These are phyloP conservation scores for Eolophus roseicapilla DNA, from an alignment of 2,113 vertebrate genomes.

Conservation along the genomic window DNA sequence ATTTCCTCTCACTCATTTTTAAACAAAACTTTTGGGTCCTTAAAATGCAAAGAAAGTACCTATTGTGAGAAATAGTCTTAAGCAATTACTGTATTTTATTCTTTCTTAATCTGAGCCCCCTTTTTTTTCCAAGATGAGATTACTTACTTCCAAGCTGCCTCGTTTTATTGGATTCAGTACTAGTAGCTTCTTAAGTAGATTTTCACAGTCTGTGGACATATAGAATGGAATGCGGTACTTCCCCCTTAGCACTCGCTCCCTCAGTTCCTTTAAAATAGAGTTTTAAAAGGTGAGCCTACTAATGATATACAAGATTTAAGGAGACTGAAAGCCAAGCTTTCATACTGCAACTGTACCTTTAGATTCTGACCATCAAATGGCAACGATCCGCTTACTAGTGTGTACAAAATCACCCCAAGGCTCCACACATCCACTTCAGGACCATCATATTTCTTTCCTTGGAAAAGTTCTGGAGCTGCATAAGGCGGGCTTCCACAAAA, in stretches of 20 bases:
- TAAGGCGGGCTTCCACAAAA: conserved; percentile 97
- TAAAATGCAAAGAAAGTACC: not conserved
- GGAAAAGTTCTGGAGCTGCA: conserved; percentile 94
- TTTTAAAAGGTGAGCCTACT: not conserved
- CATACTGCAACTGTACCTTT: conserved; percentile 78
- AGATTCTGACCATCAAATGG: conserved; percentile 96
- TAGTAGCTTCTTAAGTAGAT: conserved; percentile 93
- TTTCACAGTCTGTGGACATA: conserved; percentile 99
- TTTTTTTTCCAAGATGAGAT: not conserved
- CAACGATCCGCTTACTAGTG: conserved; percentile 92
- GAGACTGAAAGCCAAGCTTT: not conserved
- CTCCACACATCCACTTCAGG: conserved; percentile 98
- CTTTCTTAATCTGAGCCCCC: not conserved
- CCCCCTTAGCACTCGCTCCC: conserved; percentile 91
- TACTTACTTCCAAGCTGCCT: conserved; percentile 93
- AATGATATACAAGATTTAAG: not conserved
- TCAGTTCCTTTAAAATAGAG: conserved; percentile 81
- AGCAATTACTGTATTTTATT: not conserved
- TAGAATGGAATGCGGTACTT: conserved; percentile 99
- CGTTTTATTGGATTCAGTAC: conserved; percentile 94
- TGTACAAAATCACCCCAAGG: conserved; percentile 95
- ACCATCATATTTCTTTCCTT: conserved; percentile 96
- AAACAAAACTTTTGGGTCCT: not conserved
- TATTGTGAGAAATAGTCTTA: not conserved
- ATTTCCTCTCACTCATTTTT: not conserved